Evolutionary conservation across 1,140 invertebrate genomes (phyloP), one percentile per base, ranked within the genome.

Genomic region (Drosophila burlai): DNA sequence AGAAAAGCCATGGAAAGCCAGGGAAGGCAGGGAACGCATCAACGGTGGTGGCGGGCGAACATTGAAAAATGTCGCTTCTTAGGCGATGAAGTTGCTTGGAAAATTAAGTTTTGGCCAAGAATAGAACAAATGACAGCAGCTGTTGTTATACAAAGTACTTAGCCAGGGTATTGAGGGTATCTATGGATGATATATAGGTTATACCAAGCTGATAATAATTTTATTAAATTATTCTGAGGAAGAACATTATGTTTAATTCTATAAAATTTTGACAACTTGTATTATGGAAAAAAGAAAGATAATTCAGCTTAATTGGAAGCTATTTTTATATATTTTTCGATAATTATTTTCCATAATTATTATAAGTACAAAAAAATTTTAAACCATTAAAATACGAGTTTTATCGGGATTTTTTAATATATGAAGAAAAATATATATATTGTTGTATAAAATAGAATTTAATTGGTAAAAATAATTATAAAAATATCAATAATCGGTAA

Each of bases 31-130:
- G 36, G 21, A n/a, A 4, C 6, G 21, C 16, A 18, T 21, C 31
- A 58, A 34, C 42, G n/a, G 43, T 21, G 36, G 54, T 21, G 31
- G 59, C 50, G 57, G 67, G 72, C 55, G 54, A 65, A 64, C 75
- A 61, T 71, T 89, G 68, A 87, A 89, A 87, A 87, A 83, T 89
- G 84, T 83, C 80, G 59, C 84, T 55, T 83, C 81, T 87, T 83
- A 87, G 78, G 68, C 68, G 72, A 74, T 72, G 73, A 78, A 89
- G 84, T 87, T 87, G 84, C 60, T 79, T 83, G 84, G 80, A 87
- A 87, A 87, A 83, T 87, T 79, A 83, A 77, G 73, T 76, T 77
- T 73, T 60, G 69, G 57, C 71, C 71, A 74, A 47, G 58, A 62
- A 43, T 42, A 73, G 65, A 72, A 61, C 36, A 72, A 75, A 65